Conservation (phyloP, 2,888 invertebrate genomes). For the Oxytorus armatus region DNA sequence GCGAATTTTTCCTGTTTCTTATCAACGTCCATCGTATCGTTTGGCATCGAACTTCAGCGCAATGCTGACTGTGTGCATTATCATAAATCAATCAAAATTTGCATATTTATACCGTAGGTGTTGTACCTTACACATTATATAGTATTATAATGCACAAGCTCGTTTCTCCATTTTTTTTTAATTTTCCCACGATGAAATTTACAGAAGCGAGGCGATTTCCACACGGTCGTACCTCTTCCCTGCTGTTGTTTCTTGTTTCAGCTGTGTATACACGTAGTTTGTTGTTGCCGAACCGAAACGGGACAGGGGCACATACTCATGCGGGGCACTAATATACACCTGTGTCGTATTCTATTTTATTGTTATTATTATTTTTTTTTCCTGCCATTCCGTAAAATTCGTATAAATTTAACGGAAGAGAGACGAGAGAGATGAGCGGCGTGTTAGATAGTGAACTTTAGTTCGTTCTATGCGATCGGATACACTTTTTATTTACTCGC, state of each 20-base stretch:
- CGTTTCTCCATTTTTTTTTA: slow-evolving; percentile 42
- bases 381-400: slow-evolving; percentile 58
- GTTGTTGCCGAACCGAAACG: slow-evolving; percentile 58
- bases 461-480: slow-evolving; percentile 55
- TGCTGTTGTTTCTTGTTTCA: slow-evolving; percentile 35
- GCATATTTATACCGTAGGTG: slow-evolving; percentile 17
- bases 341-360: slow-evolving; percentile 50
- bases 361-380: slow-evolving; percentile 41
- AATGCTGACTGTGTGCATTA: slow-evolving; percentile 17
- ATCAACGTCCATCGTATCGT: slow-evolving; percentile 16
- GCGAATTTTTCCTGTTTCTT: background rate
- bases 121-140: background rate
- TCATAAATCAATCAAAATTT: slow-evolving; percentile 49
- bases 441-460: slow-evolving; percentile 62
- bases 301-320: slow-evolving; percentile 41
- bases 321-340: slow-evolving; percentile 58
- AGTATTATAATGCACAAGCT: slow-evolving; percentile 16
- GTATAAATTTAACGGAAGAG: slow-evolving; percentile 66
- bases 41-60: slow-evolving; percentile 20
- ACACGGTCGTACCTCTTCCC: slow-evolving; percentile 55
- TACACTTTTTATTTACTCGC: slow-evolving; percentile 55
- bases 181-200: slow-evolving; percentile 66
- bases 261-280: slow-evolving; percentile 21
- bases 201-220: slow-evolving; percentile 61
- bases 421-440: slow-evolving; percentile 13